Conservation (phyloP, 2,888 invertebrate species). For the Athalia circularis region DNA sequence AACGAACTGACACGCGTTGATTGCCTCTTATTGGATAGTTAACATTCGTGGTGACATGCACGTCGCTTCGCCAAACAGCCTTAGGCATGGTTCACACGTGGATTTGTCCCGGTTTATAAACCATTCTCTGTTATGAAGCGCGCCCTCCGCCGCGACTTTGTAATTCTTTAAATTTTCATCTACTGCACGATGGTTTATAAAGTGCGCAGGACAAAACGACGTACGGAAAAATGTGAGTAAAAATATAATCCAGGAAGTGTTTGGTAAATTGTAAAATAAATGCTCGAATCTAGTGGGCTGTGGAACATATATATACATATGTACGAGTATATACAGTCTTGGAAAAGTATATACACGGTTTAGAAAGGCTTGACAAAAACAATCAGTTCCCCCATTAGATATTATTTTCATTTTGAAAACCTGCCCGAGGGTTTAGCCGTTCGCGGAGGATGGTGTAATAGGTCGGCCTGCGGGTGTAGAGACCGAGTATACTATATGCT, state of each 20-base stretch:
- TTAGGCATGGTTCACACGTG: constrained; percentile 50
- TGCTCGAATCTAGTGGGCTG: too few relatives aligned
- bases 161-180: not conserved
- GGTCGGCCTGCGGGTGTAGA: constrained; percentile 52
- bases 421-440: constrained; percentile 46
- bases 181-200: too few relatives aligned
- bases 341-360: not conserved
- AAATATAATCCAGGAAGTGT: too few relatives aligned
- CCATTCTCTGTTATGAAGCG: not conserved
- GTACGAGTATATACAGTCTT: too few relatives aligned
- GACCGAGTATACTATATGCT: constrained; percentile 16
- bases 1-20: constrained; percentile 75
- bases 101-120: constrained; percentile 33
- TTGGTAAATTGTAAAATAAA: too few relatives aligned
- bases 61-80: constrained; percentile 51
- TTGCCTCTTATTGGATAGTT: constrained; percentile 76
- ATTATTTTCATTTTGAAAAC: constrained; percentile 47
- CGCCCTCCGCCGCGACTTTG: not conserved
- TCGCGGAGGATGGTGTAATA: constrained; percentile 62
- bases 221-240: too few relatives aligned
- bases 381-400: constrained; percentile 26
- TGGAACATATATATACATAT: too few relatives aligned
- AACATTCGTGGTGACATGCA: constrained; percentile 65
- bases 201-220: too few relatives aligned
- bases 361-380: constrained; percentile 32